These are phyloP conservation scores for Diadophis punctatus DNA, from an alignment of 2,113 vertebrate species.

Conservation along the genomic window DNA sequence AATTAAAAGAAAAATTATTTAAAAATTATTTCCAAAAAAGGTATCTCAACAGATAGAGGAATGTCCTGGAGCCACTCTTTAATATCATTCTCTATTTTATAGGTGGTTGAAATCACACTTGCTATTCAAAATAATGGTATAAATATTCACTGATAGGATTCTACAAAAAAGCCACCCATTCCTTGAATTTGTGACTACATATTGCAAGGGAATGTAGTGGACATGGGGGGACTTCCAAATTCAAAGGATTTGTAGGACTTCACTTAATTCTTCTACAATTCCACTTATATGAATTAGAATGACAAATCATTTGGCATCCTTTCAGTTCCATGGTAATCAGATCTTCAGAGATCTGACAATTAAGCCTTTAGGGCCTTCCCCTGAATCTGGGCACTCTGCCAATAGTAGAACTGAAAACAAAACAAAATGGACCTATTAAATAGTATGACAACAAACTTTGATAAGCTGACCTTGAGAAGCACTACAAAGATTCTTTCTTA, in stretches of 20 bases:
- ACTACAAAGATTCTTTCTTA: not conserved
- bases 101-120: not conserved
- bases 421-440: not conserved
- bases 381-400: not conserved
- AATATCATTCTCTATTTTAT: not conserved
- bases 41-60: not conserved
- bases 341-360: not conserved
- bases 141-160: not conserved
- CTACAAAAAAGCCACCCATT: not conserved
- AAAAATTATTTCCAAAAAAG: not conserved
- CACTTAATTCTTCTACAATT: not conserved
- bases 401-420: not conserved
- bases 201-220: not conserved
- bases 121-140: not conserved
- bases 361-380: not conserved
- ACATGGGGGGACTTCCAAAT: not conserved
- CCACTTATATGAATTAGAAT: not conserved
- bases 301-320: not conserved
- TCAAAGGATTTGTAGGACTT: not conserved
- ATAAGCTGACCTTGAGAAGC: not conserved
- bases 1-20: not conserved
- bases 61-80: not conserved
- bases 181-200: not conserved
- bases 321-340: not conserved
- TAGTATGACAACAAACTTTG: not conserved